Conservation (phyloP, 1,140 invertebrate species). For the Drosophila pallidifrons region DNA sequence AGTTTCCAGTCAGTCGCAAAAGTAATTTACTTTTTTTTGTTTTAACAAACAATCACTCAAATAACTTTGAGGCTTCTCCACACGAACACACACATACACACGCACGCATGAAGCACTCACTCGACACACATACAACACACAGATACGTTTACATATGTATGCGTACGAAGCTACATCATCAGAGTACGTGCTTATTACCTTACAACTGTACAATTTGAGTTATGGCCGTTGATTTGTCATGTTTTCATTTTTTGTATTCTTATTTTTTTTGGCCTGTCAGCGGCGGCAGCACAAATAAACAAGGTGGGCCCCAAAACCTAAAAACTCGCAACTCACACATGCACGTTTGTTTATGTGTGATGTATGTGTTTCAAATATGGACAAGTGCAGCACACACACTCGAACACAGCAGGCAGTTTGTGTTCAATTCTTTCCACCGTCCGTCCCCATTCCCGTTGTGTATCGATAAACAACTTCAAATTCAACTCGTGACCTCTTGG, state of each 20-base stretch:
- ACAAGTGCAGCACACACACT: conserved; percentile 54
- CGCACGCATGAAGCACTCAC: conserved; percentile 25
- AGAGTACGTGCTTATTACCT: conserved; percentile 45
- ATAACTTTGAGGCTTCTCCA: conserved; percentile 51
- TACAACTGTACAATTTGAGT: conserved; percentile 54
- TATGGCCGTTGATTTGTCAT: conserved; percentile 58
- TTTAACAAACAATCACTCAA: conserved; percentile 45
- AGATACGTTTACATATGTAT: conserved; percentile 3
- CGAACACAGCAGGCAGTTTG: background rate
- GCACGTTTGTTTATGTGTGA: conserved; percentile 2
- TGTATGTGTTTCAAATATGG: conserved; percentile 19
- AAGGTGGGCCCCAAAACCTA: conserved; percentile 55
- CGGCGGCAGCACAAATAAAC: conserved; percentile 43
- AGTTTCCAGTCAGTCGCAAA: conserved; percentile 30
- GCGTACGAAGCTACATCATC: conserved; percentile 24
- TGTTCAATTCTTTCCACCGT: conserved; percentile 30
- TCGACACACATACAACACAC: conserved; percentile 17
- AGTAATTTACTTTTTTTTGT: conserved; percentile 44
- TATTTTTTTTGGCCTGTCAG: conserved; percentile 10
- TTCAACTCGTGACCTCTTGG: conserved; percentile 81
- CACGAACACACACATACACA: conserved; percentile 14
- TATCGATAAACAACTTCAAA: conserved; percentile 62
- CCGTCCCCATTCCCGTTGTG: background rate
- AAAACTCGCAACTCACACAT: conserved; percentile 37
- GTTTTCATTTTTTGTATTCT: conserved; percentile 8